Percentiles rank a stretch among this genome's conserved stretches.
These are phyloP conservation scores for Melanotus villosus DNA, from an alignment of 2,888 invertebrate genomes.

Conservation along the genomic window DNA sequence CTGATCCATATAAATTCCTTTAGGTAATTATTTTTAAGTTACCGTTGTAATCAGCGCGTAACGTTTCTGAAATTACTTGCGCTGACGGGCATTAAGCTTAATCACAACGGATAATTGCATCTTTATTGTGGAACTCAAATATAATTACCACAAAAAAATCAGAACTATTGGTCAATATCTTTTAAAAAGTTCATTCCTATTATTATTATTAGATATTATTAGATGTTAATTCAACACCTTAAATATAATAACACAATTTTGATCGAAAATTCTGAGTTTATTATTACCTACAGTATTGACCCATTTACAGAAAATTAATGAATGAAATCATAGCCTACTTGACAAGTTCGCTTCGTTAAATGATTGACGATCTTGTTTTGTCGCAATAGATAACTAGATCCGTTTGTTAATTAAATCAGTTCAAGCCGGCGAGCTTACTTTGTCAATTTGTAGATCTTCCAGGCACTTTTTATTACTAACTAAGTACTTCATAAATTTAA, in stretches of 20 bases:
- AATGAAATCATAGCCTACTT: conserved; percentile 23
- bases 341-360: conserved; percentile 7
- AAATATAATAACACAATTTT: too few relatives aligned
- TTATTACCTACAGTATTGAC: conserved; percentile 12
- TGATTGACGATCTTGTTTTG: conserved; percentile 29
- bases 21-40: conserved; percentile 12
- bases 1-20: conserved; percentile 10
- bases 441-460: background rate
- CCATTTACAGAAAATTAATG: conserved; percentile 25
- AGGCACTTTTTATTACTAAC: background rate
- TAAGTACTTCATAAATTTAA: too few relatives aligned
- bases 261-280: background rate
- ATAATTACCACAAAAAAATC: background rate
- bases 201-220: too few relatives aligned
- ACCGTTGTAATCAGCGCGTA: conserved; percentile 33
- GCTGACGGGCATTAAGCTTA: background rate
- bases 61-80: conserved; percentile 12
- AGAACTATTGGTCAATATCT: too few relatives aligned
- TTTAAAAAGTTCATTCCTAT: too few relatives aligned
- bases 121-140: background rate
- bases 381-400: conserved; percentile 19
- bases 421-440: background rate
- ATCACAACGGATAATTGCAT: background rate
- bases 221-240: too few relatives aligned
- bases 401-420: conserved; percentile 15